Conservation (phyloP, 2,888 invertebrate species). For the Dorcus hopei region DNA sequence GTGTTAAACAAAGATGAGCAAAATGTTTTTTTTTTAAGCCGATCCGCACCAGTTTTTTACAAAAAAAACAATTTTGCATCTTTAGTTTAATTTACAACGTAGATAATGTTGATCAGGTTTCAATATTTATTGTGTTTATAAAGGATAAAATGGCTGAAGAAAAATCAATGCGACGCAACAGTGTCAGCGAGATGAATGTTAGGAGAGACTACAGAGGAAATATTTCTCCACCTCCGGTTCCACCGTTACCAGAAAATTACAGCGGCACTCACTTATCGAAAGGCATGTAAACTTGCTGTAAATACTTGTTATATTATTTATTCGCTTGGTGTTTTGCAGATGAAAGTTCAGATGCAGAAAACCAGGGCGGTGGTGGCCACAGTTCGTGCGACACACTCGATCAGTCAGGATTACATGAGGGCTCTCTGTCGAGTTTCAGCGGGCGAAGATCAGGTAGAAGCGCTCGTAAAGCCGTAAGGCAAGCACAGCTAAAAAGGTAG, state of each 20-base stretch:
- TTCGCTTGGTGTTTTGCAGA: constrained; percentile 38
- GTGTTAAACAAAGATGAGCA: no score
- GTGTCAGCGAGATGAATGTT: constrained; percentile 38
- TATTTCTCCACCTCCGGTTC: constrained; percentile 64
- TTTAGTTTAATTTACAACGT: neutral
- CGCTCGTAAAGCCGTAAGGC: constrained; percentile 55
- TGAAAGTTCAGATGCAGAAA: constrained; percentile 55
- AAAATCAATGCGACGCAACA: constrained; percentile 38
- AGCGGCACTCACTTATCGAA: constrained; percentile 33
- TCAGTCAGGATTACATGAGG: constrained; percentile 47
- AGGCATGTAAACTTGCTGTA: constrained; percentile 22
- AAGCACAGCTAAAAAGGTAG: constrained; percentile 68
- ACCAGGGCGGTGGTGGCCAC: constrained; percentile 33
- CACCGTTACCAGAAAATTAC: constrained; percentile 63
- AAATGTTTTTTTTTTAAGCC: no score
- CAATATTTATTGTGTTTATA: constrained; percentile 11
- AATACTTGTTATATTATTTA: neutral
- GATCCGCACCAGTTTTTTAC: no score
- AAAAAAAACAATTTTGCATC: neutral
- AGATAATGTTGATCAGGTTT: neutral
- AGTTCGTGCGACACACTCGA: constrained; percentile 49
- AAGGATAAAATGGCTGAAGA: constrained; percentile 37
- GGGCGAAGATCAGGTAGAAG: constrained; percentile 37
- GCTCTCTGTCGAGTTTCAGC: constrained; percentile 48
- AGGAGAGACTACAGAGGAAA: constrained; percentile 39